Evolutionary conservation across 2,888 invertebrate species (phyloP), one percentile per base, ranked within the genome.

Genomic region (Aphrophora alni): DNA sequence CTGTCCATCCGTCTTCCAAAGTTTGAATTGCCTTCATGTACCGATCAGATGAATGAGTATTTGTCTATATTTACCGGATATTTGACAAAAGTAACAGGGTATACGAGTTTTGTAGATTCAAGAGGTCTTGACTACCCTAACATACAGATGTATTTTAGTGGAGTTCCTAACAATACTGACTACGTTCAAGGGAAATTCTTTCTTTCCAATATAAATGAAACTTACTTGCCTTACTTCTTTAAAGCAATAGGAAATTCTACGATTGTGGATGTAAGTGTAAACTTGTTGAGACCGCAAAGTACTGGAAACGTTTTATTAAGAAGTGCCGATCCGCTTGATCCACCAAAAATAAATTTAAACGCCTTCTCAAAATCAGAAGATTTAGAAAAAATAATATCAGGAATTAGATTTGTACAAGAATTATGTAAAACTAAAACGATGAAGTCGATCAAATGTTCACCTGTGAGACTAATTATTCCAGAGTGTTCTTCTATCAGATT

Each of bases 201-300:
- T 2, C 2, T 44, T 3, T 10, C 12, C 2, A 44, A 44, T 44
- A 44, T 44, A 7, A 44, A 44, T 14, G 7, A 44, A 44, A 44
- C 44, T 3, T 14, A 44, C 14, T 12, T 8, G 8, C 3, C 3
- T 2, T 4, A 2, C 3, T 44, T 14, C 14, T 17, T 44, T 17
- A 1, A 44, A 3, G 44, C 17, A 14, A 14, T 14, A 7, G 17
- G 12, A 44, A 44, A 10, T 2, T 14, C 44, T 14, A 10, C 44
- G 3, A 14, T 44, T 2, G 14, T 44, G 8, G 44, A 17, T 3
- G 17, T 17, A 14, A 8, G 12, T 44, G 3, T 44, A 14, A 44
- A 44, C 17, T 84, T 0, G 21, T 87, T 0, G 88, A 88, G 85
- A 33, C 85, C 85, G 0, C 75, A 82, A 33, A 85, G 85, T 75